Base-by-base conservation (phyloP, 2,888 invertebrate species). In the Hyppa rectilinea region DNA sequence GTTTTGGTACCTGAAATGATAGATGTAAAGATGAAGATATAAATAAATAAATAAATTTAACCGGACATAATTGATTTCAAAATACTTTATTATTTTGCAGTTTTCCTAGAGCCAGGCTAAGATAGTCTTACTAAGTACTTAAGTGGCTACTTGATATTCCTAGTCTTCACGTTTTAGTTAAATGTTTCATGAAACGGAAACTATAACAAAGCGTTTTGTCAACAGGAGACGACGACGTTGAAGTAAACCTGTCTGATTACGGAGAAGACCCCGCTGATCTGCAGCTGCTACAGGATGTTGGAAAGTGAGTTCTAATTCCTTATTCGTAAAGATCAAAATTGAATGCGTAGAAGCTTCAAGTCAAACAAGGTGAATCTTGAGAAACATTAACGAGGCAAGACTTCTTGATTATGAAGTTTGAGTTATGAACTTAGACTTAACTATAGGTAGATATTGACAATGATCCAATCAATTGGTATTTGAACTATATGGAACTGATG, bases 201-300 rank as follows among this genome's bases (percentile, higher is more conserved):
- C 34, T 49, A 40, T 26, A 62, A 67, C 43, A 59, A 74, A 58
- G 38, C 71, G 9, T 64, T 77, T 82, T 84, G 74, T 85, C 58
- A 79, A 75, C 92, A 92, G 96, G 96, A 76, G 97, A 97, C 85
- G 93, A 95, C 75, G 95, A 96, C 72, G 88, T 94, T 52, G 95
- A 94, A 81, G 88, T 93, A 64, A 94, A 90, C 83, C 86, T 91
- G 76, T 89, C 94, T 29, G 97, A 97, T 88, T 97, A 97, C 91
- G 96, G 96, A 55, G 97, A 97, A 82, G 97, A 97, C 85, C 96
- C 97, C 14, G 94, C 97, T 81, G 97, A 97, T 84, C 93, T 97
- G 87, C 97, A 97, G 87, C 88, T 97, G 83, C 93, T 97, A 77
- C 97, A 97, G 87, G 96, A 97, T 81, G 97, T 97, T 81, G 97